Evolutionary conservation across 2,888 invertebrate genomes (phyloP).

Genomic region (Lobophora halterata): DNA sequence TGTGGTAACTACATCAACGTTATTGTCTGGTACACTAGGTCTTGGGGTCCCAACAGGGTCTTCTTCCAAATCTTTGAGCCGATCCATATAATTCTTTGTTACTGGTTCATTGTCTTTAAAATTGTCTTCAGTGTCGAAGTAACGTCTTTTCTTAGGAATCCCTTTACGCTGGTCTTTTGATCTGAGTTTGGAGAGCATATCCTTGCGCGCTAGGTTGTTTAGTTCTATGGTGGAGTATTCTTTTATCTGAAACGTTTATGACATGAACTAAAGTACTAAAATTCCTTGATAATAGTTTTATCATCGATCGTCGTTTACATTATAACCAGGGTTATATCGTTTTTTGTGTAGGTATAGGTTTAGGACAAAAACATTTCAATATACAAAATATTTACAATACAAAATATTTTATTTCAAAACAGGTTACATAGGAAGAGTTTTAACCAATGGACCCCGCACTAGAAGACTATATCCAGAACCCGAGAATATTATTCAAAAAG

Average conservation of each 20-base stretch:
- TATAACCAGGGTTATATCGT: too few species aligned
- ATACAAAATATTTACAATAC: too few species aligned
- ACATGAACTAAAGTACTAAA: too few species aligned
- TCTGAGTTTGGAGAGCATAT: constrained; percentile 48
- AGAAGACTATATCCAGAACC: too few species aligned
- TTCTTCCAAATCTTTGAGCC: constrained; percentile 63
- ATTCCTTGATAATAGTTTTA: too few species aligned
- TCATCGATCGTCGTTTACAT: too few species aligned
- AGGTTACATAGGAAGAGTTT: too few species aligned
- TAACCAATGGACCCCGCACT: too few species aligned
- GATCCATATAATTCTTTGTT: constrained; percentile 48
- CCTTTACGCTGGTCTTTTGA: constrained; percentile 51
- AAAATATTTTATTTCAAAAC: too few species aligned
- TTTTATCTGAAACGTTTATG: constrained; percentile 63
- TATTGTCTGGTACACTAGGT: constrained; percentile 54
- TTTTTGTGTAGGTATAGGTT: too few species aligned
- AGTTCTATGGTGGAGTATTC: constrained; percentile 69
- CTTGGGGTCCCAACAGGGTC: constrained; percentile 63
- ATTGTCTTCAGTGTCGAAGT: constrained; percentile 20
- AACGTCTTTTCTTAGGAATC: constrained; percentile 35
- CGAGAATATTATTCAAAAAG: too few species aligned
- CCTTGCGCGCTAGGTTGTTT: constrained; percentile 61
- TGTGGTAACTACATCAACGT: constrained; percentile 58
- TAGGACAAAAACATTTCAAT: too few species aligned
- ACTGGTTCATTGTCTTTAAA: constrained; percentile 26